These are phyloP conservation scores for Papilio aristodemus DNA, from an alignment of 1,140 invertebrate species.

Conservation along the genomic window DNA sequence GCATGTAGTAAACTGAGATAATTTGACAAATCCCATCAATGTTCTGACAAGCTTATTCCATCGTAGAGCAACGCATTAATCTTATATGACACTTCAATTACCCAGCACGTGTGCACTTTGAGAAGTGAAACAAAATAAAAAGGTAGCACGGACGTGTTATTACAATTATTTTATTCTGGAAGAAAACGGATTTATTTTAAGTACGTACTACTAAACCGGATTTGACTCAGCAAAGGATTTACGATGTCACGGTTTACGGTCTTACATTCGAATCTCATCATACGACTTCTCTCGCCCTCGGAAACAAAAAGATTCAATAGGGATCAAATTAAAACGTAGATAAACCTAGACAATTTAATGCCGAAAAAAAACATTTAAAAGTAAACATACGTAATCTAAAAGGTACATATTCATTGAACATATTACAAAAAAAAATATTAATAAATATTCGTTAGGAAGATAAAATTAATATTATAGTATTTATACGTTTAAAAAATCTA, in stretches of 20 bases:
- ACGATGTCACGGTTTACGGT: neutral
- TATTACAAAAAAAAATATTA: no score
- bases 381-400: no score
- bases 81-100: conserved; percentile 28
- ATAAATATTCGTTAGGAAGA: no score
- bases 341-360: no score
- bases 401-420: no score
- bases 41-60: conserved; percentile 25
- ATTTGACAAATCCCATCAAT: conserved; percentile 32
- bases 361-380: no score
- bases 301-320: no score
- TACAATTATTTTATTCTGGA: neutral
- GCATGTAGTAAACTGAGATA: conserved; percentile 13
- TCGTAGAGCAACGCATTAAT: conserved; percentile 13
- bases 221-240: neutral
- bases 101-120: conserved; percentile 7
- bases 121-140: conserved; percentile 15
- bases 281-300: no score
- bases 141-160: neutral
- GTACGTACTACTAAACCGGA: neutral
- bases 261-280: no score
- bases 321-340: no score
- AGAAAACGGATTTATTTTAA: neutral
- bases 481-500: no score
- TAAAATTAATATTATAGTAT: no score